Conservation (phyloP, 2,113 vertebrate genomes). For the Gadus chalcogrammus region DNA sequence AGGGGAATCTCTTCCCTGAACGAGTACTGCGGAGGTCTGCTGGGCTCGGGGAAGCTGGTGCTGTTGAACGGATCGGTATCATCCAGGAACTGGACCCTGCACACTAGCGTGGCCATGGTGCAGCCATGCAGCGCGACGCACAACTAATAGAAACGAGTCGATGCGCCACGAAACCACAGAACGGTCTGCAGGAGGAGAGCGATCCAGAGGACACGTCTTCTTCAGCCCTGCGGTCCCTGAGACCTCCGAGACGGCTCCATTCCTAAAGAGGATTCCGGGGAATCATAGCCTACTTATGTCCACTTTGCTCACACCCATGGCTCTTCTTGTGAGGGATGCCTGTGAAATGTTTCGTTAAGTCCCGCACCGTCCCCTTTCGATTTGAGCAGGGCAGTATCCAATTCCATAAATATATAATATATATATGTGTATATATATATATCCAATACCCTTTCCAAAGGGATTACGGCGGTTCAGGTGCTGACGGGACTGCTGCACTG, state of each 20-base stretch:
- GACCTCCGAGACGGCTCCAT: constrained; percentile 61
- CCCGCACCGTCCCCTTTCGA: constrained; percentile 21
- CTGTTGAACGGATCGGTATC: constrained; percentile 97
- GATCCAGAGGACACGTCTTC: constrained; percentile 42
- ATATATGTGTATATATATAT: too few species aligned
- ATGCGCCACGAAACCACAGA: constrained; percentile 33
- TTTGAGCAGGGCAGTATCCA: constrained; percentile 30
- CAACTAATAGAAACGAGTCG: constrained; percentile 44
- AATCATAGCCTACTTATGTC: constrained; percentile 2
- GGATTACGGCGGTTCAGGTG: constrained; percentile 65
- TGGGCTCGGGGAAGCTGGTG: constrained; percentile 96
- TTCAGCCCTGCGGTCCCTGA: constrained; percentile 60
- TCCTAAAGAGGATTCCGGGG: constrained; percentile 31
- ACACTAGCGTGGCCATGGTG: constrained; percentile 89
- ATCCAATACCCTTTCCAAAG: constrained; percentile 50
- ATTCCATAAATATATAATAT: too few species aligned
- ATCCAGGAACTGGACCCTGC: constrained; percentile 94
- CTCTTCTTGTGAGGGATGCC: constrained; percentile 17
- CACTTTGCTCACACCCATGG: constrained; percentile 22
- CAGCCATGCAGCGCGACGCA: constrained; percentile 76
- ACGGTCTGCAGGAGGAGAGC: constrained; percentile 15
- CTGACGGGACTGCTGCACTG: constrained; percentile 66
- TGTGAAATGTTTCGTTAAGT: constrained; percentile 10
- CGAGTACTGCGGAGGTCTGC: constrained; percentile 88
- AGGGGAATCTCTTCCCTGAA: constrained; percentile 92